Conservation (phyloP, 2,113 vertebrate genomes). For the Emydocephalus ijimae region DNA sequence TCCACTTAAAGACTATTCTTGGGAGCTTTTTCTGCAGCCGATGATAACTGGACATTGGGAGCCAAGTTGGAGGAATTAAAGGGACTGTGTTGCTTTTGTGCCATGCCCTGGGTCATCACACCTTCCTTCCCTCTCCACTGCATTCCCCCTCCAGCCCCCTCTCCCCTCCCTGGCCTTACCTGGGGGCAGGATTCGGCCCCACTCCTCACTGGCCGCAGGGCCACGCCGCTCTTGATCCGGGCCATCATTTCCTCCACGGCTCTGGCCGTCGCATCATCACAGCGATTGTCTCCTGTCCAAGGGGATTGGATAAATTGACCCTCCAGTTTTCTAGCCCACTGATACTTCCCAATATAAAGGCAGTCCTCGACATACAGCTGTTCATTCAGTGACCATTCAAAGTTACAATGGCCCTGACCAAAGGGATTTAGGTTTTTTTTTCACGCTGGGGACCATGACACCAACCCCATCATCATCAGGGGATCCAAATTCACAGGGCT, state of each 20-base stretch:
- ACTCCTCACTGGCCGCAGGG: constrained; percentile 61
- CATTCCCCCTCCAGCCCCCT: neutral
- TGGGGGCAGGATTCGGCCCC: neutral
- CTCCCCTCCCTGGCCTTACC: neutral
- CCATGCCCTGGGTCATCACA: no score
- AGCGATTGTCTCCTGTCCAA: fast-evolving
- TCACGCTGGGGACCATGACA: neutral
- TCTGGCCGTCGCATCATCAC: constrained; percentile 56
- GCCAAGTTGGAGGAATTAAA: no score
- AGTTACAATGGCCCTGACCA: neutral
- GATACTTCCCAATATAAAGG: neutral
- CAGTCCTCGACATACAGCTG: neutral
- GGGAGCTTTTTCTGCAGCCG: no score
- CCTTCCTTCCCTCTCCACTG: no score
- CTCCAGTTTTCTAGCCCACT: no score
- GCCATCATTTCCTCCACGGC: constrained; percentile 85
- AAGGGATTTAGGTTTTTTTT: neutral
- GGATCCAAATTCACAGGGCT: neutral
- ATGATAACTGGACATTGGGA: no score
- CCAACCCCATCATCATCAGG: neutral
- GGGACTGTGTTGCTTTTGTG: no score
- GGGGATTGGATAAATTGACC: neutral
- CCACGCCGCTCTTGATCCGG: constrained; percentile 75
- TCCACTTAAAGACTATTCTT: no score
- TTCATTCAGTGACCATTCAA: neutral